Evolutionary conservation across 2,113 vertebrate genomes (phyloP).

Genomic region (Machaerirhynchus nigripectus): DNA sequence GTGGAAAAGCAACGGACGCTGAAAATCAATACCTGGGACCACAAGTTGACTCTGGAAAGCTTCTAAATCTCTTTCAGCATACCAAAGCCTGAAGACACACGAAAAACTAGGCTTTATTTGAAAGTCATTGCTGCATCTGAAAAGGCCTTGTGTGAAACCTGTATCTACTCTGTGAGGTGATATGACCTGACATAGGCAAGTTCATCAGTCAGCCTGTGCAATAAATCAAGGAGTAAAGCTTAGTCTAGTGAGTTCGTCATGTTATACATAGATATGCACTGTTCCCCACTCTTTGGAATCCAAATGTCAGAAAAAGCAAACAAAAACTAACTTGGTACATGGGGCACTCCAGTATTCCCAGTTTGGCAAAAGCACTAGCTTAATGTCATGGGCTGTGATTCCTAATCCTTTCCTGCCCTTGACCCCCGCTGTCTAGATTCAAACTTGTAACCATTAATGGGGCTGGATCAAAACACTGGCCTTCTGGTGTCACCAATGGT

Average conservation of each 20-base stretch:
- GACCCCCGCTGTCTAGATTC: conserved; percentile 75
- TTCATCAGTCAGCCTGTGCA: not conserved
- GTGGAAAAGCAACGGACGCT: conserved; percentile 8
- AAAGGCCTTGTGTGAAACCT: not conserved
- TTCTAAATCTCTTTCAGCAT: not conserved
- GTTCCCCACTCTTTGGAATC: conserved; percentile 10
- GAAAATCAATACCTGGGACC: not conserved
- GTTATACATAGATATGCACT: not conserved
- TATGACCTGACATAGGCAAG: not conserved
- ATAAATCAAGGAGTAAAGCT: not conserved
- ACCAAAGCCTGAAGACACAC: not conserved
- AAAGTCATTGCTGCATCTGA: not conserved
- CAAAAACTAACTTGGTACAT: conserved; percentile 10
- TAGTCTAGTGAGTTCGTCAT: not conserved
- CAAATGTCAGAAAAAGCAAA: conserved; percentile 39
- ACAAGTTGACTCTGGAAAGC: not conserved
- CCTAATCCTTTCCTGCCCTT: conserved; percentile 81
- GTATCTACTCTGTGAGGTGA: not conserved
- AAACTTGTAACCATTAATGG: conserved; percentile 78
- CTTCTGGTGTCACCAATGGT: conserved; percentile 73
- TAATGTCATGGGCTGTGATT: conserved; percentile 72
- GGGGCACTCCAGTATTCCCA: conserved; percentile 51
- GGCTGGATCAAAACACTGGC: conserved; percentile 71
- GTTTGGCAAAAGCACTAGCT: conserved; percentile 64
- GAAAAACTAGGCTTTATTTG: not conserved